These are phyloP conservation scores for Portevinia maculata DNA, from an alignment of 2,888 invertebrate genomes.

Conservation along the genomic window DNA sequence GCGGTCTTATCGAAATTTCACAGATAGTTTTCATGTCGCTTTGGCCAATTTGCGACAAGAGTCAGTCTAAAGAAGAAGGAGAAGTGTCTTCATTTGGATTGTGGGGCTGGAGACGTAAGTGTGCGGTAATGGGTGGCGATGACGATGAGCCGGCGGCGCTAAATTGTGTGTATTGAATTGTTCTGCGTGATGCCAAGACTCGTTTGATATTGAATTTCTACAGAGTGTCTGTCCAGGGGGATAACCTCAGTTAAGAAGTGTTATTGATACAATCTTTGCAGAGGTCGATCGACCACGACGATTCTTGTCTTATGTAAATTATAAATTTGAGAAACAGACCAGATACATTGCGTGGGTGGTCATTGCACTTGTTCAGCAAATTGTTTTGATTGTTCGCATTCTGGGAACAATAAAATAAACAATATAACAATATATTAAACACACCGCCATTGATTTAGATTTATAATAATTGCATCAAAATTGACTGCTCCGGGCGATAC, in stretches of 20 bases:
- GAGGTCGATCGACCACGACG: slow-evolving; percentile 9
- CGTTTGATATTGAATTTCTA: slow-evolving; percentile 1
- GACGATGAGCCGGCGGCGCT: slow-evolving; percentile 61
- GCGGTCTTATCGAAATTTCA: slow-evolving; percentile 73
- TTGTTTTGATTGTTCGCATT: neutral
- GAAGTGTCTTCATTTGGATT: slow-evolving; percentile 68
- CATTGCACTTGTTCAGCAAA: neutral
- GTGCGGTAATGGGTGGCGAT: slow-evolving; percentile 10
- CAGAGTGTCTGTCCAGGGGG: slow-evolving; percentile 14
- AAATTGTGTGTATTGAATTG: slow-evolving; percentile 48
- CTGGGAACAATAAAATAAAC: neutral
- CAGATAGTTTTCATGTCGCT: slow-evolving; percentile 74
- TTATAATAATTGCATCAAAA: slow-evolving; percentile 60
- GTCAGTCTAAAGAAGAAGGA: neutral
- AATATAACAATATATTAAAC: no score
- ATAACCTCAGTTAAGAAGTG: slow-evolving; percentile 53
- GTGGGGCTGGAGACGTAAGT: neutral
- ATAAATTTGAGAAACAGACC: neutral
- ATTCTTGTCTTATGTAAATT: slow-evolving; percentile 17
- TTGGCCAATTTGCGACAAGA: slow-evolving; percentile 71
- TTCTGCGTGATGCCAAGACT: slow-evolving; percentile 29
- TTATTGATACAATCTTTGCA: slow-evolving; percentile 50
- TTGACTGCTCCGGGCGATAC: slow-evolving; percentile 45
- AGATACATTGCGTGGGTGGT: neutral
- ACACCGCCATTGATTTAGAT: slow-evolving; percentile 1